Percentiles rank a stretch among this genome's conserved stretches.
Evolutionary conservation across 2,113 vertebrate species (phyloP).

Genomic region (Pyrgilauda ruficollis): DNA sequence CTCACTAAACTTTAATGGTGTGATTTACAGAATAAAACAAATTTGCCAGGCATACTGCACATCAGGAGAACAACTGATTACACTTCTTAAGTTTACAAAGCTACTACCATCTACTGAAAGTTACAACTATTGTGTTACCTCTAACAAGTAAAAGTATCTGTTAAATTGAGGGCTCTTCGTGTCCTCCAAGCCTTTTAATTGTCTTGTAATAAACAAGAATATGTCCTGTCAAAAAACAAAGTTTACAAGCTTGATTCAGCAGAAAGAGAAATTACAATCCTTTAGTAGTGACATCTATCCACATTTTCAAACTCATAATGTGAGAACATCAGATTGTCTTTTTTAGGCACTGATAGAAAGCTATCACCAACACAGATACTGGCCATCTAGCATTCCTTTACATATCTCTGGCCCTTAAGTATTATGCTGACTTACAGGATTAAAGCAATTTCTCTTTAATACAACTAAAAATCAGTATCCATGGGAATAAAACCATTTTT

Average conservation of each 20-base stretch:
- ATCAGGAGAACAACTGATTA: background rate
- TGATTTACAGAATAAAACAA: background rate
- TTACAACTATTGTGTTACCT: constrained; percentile 76
- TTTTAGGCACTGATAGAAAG: background rate
- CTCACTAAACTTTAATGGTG: background rate
- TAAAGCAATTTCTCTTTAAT: background rate
- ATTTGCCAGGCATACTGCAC: background rate
- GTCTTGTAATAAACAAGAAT: constrained; percentile 99
- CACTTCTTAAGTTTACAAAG: background rate
- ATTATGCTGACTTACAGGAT: background rate
- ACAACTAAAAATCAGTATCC: background rate
- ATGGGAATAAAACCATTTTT: background rate
- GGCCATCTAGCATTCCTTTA: background rate
- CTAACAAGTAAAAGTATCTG: constrained; percentile 99
- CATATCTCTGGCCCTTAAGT: background rate
- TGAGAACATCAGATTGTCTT: background rate
- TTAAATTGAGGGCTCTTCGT: constrained; percentile 99
- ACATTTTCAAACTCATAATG: background rate
- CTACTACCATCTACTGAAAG: background rate
- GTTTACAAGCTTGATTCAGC: background rate
- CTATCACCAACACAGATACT: background rate
- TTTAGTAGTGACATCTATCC: background rate
- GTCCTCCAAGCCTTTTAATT: constrained; percentile 97
- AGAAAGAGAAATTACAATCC: background rate
- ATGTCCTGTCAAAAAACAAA: constrained; percentile 86